These are phyloP conservation scores for Narcine bancroftii DNA, from an alignment of 2,113 vertebrate genomes.

Conservation along the genomic window DNA sequence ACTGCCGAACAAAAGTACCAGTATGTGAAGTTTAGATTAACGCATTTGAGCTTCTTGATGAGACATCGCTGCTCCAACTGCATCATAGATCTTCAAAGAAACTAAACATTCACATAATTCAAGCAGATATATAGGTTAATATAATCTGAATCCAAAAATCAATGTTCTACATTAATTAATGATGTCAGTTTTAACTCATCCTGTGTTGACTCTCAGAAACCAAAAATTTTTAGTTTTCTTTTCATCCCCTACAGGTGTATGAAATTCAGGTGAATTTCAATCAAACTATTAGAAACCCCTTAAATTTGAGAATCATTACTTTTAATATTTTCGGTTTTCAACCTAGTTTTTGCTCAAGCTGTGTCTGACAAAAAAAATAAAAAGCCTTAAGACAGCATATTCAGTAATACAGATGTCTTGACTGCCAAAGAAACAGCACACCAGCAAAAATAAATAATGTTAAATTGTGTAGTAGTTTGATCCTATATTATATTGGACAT, in stretches of 20 bases:
- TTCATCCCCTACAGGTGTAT: background rate
- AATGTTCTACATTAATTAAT: background rate
- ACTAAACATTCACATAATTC: constrained; percentile 21
- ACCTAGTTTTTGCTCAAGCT: background rate
- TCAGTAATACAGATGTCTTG: background rate
- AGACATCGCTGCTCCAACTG: background rate
- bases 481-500: background rate
- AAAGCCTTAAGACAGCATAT: background rate
- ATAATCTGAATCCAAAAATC: background rate
- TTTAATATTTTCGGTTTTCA: background rate
- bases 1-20: background rate
- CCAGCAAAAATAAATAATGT: constrained; percentile 6
- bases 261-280: background rate
- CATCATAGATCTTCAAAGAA: background rate
- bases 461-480: background rate
- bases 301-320: background rate
- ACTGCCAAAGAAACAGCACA: background rate
- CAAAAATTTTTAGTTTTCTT: background rate
- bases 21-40: background rate
- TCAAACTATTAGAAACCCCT: background rate
- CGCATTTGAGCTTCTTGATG: background rate
- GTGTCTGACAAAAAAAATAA: background rate
- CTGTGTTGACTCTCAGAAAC: background rate
- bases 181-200: background rate
- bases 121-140: background rate